Evolutionary conservation across 2,888 invertebrate species (phyloP).

Genomic region (Nephrocerus scutellatus): DNA sequence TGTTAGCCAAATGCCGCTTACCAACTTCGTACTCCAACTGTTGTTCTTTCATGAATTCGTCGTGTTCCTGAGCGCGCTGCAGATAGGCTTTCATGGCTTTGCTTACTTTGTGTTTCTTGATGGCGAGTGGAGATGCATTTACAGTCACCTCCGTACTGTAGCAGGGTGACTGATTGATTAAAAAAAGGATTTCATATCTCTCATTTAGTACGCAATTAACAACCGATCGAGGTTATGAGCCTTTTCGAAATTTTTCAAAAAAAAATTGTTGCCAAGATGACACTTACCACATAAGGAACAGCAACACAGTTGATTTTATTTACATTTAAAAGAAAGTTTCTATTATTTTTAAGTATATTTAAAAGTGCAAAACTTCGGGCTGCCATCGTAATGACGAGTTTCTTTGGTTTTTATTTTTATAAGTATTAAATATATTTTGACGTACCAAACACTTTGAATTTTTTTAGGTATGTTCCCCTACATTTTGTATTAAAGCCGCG

Average conservation of each 20-base stretch:
- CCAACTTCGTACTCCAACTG: constrained; percentile 80
- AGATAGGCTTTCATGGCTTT: constrained; percentile 88
- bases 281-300: constrained; percentile 23
- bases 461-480: too few relatives aligned
- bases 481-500: too few relatives aligned
- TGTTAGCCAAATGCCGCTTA: constrained; percentile 92
- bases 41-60: constrained; percentile 75
- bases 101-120: constrained; percentile 59
- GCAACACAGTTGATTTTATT: constrained; percentile 18
- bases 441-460: too few relatives aligned
- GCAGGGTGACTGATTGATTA: constrained; percentile 16
- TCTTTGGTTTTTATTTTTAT: too few relatives aligned
- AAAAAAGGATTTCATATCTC: too few relatives aligned
- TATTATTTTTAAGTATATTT: constrained; percentile 37
- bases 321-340: constrained; percentile 30
- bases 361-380: constrained; percentile 35
- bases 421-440: too few relatives aligned
- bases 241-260: constrained; percentile 13
- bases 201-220: too few relatives aligned
- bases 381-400: constrained; percentile 30
- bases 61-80: constrained; percentile 71
- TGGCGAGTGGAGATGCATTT: constrained; percentile 34
- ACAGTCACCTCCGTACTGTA: constrained; percentile 38
- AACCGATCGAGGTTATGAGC: constrained; percentile 10
- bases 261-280: background rate